These are phyloP conservation scores for Metopolophium dirhodum DNA, from an alignment of 1,140 invertebrate species.

Conservation along the genomic window DNA sequence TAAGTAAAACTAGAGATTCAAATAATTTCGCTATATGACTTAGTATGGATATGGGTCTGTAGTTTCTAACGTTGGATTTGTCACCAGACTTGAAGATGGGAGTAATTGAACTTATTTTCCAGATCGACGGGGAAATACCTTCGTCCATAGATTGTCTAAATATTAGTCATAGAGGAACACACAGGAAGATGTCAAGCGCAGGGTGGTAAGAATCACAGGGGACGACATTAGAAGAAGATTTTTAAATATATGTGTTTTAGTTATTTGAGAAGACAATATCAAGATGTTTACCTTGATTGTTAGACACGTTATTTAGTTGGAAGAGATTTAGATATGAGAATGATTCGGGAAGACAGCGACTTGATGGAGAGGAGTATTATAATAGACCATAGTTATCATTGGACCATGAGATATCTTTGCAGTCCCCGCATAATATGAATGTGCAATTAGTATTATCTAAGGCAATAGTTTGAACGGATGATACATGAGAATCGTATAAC, in stretches of 20 bases:
- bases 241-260: not conserved
- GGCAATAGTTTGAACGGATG: not conserved
- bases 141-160: no score
- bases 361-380: not conserved
- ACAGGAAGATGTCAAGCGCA: not conserved
- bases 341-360: conserved; percentile 2
- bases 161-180: no score
- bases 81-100: no score
- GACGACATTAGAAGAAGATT: not conserved
- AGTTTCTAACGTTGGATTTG: no score
- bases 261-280: conserved; percentile 9
- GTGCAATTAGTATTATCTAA: not conserved
- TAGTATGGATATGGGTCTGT: no score
- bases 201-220: no score
- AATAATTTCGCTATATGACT: no score
- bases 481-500: not conserved
- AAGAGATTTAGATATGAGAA: not conserved
- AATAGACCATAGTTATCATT: not conserved
- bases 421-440: not conserved
- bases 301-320: not conserved
- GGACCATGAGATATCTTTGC: not conserved
- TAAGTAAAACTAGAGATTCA: no score
- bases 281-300: not conserved
- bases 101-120: no score
- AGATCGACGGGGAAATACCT: no score